Percentiles rank a stretch among this genome's conserved stretches.
Conservation (phyloP, 37 sponge, comb jelly and placozoan species). For the Beroe forskalii region DNA sequence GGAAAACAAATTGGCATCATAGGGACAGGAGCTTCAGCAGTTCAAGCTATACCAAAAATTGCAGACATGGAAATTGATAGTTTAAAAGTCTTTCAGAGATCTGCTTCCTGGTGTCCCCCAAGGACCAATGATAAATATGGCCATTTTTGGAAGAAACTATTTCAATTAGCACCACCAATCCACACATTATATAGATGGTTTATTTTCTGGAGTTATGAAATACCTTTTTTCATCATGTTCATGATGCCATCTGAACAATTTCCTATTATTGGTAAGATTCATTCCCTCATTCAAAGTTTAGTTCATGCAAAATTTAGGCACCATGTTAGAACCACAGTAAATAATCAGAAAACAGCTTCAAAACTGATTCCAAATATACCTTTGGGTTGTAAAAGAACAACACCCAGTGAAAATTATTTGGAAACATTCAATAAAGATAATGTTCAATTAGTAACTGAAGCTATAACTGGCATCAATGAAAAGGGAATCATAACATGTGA, state of each 20-base stretch:
- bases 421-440: constrained; percentile 34
- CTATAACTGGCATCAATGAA: not conserved
- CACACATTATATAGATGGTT: not conserved
- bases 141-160: not conserved
- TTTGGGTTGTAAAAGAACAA: constrained; percentile 42
- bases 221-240: constrained; percentile 24
- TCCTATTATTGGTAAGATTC: constrained; percentile 34
- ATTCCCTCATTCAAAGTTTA: not conserved
- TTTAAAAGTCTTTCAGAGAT: constrained; percentile 12
- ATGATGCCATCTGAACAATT: constrained; percentile 38
- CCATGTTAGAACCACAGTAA: not conserved
- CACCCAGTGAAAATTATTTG: not conserved
- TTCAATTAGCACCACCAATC: not conserved
- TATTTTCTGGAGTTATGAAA: not conserved
- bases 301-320: not conserved
- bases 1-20: constrained; percentile 28
- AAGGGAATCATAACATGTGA: not conserved
- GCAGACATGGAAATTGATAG: constrained; percentile 4
- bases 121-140: not conserved
- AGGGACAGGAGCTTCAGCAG: constrained; percentile 40
- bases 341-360: not conserved
- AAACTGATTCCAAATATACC: constrained; percentile 4
- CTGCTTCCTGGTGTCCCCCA: constrained; percentile 8
- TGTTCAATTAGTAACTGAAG: constrained; percentile 20
- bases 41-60: constrained; percentile 31